Evolutionary conservation across 2,797 vertebrate species (phyloP), one percentile per base, ranked within the genome.

Genomic region (Holocentrus rufus): DNA sequence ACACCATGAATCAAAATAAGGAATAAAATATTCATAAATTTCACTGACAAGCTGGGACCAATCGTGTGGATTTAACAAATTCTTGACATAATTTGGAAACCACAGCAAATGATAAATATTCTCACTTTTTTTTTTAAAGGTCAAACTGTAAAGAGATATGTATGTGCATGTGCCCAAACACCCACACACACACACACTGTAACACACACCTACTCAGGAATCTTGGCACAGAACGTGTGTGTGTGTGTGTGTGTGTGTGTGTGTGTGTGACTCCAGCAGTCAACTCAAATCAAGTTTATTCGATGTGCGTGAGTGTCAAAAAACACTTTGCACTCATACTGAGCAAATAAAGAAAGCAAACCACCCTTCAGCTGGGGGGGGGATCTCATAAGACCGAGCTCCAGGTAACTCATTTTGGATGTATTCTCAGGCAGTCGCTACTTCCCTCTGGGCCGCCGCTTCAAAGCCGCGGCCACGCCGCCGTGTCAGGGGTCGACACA

Each of bases 221-320:
- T 60, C 66, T 82, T 70, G 57, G 66, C 66, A 57, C 59, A 54
- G 59, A 27, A 30, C 4, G 4, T 5, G n/a, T n/a, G n/a, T n/a
- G n/a, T n/a, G n/a, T n/a, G n/a, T n/a, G n/a, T n/a, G n/a, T n/a
- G n/a, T n/a, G n/a, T n/a, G n/a, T n/a, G n/a, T n/a, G n/a, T n/a
- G n/a, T 23, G 49, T 18, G 20, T n/a, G 17, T 39, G 78, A 87
- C 70, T 69, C 66, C 44, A 62, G 59, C 54, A 53, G 55, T 79
- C n/a, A 85, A 85, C 20, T 83, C 60, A 59, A 18, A 58, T 58
- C 7, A 8, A 11, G 66, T 83, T 87, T 77, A 88, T n/a, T 71
- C n/a, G 3, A 22, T 65, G 39, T 60, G 34, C 17, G 7, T 81
- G 39, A 18, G 59, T 27, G 59, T 70, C 44, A 62, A 55, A 67